Conservation (phyloP, 2,113 vertebrate genomes). For the Amblyopsis rosae region DNA sequence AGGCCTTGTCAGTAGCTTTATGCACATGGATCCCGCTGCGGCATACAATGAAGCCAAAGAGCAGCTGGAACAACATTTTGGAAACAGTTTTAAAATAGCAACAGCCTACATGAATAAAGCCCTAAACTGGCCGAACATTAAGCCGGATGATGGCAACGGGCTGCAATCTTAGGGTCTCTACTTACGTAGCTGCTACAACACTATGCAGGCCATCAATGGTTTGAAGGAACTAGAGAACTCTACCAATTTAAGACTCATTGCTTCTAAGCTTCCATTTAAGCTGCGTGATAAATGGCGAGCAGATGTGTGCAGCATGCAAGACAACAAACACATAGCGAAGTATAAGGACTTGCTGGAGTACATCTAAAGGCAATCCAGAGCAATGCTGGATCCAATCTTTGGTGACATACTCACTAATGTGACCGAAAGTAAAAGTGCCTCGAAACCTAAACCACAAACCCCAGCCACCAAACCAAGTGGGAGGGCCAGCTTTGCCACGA, state of each 20-base stretch:
- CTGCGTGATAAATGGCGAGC: background rate
- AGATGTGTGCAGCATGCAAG: too few species aligned
- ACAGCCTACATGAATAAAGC: background rate
- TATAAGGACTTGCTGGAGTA: background rate
- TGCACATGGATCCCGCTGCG: background rate
- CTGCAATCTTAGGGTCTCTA: background rate
- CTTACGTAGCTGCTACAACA: too few species aligned
- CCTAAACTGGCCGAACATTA: background rate
- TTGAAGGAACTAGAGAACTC: background rate
- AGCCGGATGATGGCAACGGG: background rate
- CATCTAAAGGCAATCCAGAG: too few species aligned
- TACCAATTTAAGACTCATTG: background rate
- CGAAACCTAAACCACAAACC: background rate
- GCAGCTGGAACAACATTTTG: background rate
- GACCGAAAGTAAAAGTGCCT: background rate
- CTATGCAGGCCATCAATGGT: too few species aligned
- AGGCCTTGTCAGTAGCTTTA: background rate
- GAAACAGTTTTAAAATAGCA: background rate
- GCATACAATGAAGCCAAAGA: background rate
- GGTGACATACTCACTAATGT: background rate
- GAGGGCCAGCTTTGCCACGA: background rate
- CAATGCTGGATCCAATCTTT: background rate
- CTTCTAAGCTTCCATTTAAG: background rate
- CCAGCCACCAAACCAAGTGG: background rate
- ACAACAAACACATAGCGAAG: too few species aligned